These are phyloP conservation scores for Caerostris extrusa DNA, from an alignment of 1,140 invertebrate species.

Conservation along the genomic window DNA sequence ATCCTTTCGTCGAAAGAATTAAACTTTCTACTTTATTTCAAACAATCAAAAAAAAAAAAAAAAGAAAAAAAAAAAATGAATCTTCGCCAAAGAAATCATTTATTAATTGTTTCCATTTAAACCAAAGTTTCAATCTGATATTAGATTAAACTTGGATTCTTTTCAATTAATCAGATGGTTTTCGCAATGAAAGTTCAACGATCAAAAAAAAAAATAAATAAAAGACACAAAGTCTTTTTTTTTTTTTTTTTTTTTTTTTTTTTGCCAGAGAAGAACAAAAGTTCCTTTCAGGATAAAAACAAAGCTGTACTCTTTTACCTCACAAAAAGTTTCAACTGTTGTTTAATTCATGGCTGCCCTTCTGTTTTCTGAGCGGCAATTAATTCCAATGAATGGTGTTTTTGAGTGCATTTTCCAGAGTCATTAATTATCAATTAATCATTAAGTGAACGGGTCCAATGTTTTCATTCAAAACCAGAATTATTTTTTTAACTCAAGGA, in stretches of 20 bases:
- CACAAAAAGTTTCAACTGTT: not conserved
- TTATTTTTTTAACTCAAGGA: not conserved
- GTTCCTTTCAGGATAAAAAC: not conserved
- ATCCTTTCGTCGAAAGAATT: too few species aligned
- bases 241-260: too few species aligned
- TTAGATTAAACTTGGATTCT: not conserved
- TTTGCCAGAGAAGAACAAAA: not conserved
- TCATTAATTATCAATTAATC: constrained; percentile 58
- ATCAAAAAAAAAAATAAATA: not conserved
- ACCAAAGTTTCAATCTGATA: not conserved
- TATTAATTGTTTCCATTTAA: not conserved
- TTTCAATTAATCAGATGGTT: not conserved
- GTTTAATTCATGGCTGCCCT: not conserved
- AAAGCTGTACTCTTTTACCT: not conserved
- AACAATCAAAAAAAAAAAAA: not conserved
- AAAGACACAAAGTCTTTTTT: not conserved
- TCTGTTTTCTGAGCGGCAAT: not conserved
- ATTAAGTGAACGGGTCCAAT: not conserved
- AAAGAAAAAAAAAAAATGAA: not conserved
- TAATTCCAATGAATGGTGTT: constrained; percentile 11
- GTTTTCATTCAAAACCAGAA: not conserved
- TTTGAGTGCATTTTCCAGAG: constrained; percentile 39
- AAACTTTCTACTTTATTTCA: not conserved
- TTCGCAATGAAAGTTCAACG: not conserved
- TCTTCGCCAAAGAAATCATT: not conserved